phyloP scores from a whole-genome alignment of 2,888 invertebrate genomes.

The Cryptocephalus moraei region DNA sequence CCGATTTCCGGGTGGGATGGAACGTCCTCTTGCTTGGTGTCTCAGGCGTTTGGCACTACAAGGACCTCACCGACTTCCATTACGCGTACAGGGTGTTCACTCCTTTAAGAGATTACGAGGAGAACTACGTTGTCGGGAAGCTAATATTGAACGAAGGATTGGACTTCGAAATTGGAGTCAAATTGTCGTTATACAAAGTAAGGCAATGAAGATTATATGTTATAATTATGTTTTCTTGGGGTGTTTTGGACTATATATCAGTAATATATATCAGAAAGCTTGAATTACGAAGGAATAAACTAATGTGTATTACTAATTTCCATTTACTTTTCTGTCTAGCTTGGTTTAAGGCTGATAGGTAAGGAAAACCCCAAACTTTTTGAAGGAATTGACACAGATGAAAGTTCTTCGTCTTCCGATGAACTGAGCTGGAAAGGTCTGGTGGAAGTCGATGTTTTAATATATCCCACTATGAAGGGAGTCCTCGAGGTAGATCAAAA shows the following conservation, averaged over 20 bases:
- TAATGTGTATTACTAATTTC: background rate
- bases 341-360: slow-evolving; percentile 35
- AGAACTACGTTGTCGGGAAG: slow-evolving; percentile 66
- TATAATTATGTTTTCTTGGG: no score
- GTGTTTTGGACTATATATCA: no score
- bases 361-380: slow-evolving; percentile 33
- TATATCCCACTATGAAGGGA: slow-evolving; percentile 48
- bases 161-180: slow-evolving; percentile 59
- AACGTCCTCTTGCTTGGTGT: slow-evolving; percentile 66
- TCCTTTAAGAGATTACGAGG: slow-evolving; percentile 66
- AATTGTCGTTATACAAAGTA: slow-evolving; percentile 56
- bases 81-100: slow-evolving; percentile 69
- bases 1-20: slow-evolving; percentile 68
- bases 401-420: slow-evolving; percentile 32
- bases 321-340: slow-evolving; percentile 25
- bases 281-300: background rate
- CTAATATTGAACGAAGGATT: slow-evolving; percentile 53
- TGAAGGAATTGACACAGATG: slow-evolving; percentile 33
- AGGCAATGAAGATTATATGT: no score
- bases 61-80: slow-evolving; percentile 59
- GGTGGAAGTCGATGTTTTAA: slow-evolving; percentile 45
- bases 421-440: slow-evolving; percentile 45
- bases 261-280: no score
- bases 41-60: slow-evolving; percentile 66
- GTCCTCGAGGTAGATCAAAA: slow-evolving; percentile 46